These are phyloP conservation scores for Megalurothrips usitatus DNA, from an alignment of 2,888 invertebrate genomes.

Conservation along the genomic window DNA sequence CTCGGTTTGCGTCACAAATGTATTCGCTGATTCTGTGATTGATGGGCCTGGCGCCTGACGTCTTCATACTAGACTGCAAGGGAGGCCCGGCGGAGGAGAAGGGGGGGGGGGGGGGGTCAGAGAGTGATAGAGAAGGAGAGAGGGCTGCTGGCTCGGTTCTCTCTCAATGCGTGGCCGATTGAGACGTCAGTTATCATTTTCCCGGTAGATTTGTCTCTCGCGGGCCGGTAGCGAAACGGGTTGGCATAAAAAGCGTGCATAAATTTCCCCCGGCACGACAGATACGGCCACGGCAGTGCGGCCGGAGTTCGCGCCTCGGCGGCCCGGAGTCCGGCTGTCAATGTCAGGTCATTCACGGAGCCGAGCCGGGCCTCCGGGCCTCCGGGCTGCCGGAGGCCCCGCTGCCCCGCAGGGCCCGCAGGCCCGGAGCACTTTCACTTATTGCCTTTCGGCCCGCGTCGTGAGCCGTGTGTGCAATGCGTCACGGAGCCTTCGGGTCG, in stretches of 20 bases:
- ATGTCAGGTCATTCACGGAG: not conserved
- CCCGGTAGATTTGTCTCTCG: not conserved
- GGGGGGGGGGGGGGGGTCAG: not conserved
- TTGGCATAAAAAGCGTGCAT: conserved; percentile 22
- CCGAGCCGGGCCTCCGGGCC: not conserved
- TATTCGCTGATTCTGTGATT: not conserved
- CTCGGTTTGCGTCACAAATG: not conserved
- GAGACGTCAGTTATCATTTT: conserved; percentile 25
- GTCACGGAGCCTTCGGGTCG: too few relatives aligned
- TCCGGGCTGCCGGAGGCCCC: too few relatives aligned
- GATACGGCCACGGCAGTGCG: not conserved
- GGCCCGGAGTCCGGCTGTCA: not conserved
- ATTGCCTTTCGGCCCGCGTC: too few relatives aligned
- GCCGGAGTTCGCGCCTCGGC: conserved; percentile 5
- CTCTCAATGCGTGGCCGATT: not conserved
- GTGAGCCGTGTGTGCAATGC: too few relatives aligned
- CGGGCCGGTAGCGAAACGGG: not conserved
- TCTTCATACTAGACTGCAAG: not conserved
- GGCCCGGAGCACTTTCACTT: too few relatives aligned
- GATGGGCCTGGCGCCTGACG: not conserved
- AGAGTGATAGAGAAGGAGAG: not conserved
- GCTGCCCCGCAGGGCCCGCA: too few relatives aligned
- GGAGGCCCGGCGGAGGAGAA: too few relatives aligned
- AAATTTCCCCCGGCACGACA: not conserved
- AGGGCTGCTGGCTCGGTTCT: not conserved